Base-by-base conservation (phyloP, 2,888 invertebrate genomes). In the Argyresthia goedartella region DNA sequence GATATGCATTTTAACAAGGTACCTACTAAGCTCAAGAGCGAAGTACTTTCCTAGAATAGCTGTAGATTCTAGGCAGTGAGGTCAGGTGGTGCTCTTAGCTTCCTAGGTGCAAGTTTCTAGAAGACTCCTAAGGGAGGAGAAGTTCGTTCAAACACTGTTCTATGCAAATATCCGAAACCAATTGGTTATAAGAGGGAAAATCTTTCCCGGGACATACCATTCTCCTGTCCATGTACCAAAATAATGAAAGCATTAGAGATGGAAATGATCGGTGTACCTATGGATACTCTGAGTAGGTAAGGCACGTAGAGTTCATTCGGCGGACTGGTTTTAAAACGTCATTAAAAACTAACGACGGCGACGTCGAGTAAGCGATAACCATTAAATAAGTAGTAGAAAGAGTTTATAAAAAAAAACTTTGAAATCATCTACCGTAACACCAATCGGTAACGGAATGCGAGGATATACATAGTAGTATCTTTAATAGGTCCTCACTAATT, bases 51-150 rank as follows among this genome's bases (percentile, higher is more conserved):
- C 44, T 9, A 14, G 44, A 9, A 15, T 9, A 15, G 44, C 6
- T 44, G 7, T 39, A 14, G 25, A 6, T 25, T 44, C 14, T 44
- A n/a, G 14, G 48, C 15, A 35, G 11, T 48, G 35, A 35, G 13
- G 14, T 36, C 36, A 48, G 36, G 36, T 15, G 34, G 36, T 13
- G 57, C 63, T 65, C 57, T 57, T 60, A 65, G 60, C 59, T 60
- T 65, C 57, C 60, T 56, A 48, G 52, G 55, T 61, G 57, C 55
- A 57, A 64, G 59, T 58, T 66, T 61, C 55, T 58, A 52, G 60
- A 60, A 53, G 60, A 60, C 59, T 64, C 60, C 57, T 56, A 54
- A 57, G 57, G 55, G 56, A 58, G 60, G 60, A 61, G 62, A 57
- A 25, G 25, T 25, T 25, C 2, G 25, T 25, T 25, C 25, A 25